Percentiles rank a stretch among this genome's conserved stretches.
These are phyloP conservation scores for Sitta carolinensis DNA, from an alignment of 2,797 vertebrate species.

Conservation along the genomic window DNA sequence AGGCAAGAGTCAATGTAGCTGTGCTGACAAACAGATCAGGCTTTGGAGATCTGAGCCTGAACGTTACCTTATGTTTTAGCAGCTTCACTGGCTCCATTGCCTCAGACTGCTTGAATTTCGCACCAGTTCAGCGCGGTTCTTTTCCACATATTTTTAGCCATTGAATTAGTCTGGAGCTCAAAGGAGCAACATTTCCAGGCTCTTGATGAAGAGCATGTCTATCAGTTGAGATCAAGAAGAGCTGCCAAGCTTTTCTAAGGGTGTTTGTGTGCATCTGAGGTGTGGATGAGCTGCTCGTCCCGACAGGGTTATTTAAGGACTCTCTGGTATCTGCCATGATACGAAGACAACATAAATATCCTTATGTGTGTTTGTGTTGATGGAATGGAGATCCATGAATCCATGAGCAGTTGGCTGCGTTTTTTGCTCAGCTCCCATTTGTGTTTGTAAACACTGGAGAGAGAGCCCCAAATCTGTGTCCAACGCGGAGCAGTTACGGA, in stretches of 20 bases:
- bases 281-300: background rate
- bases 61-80: conserved; percentile 11
- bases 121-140: background rate
- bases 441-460: conserved; percentile 74
- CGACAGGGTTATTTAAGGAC: conserved; percentile 16
- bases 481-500: conserved; percentile 70
- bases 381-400: conserved; percentile 18
- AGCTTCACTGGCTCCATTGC: background rate
- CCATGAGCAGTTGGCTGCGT: conserved; percentile 45
- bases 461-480: conserved; percentile 67
- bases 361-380: conserved; percentile 12
- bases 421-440: conserved; percentile 54
- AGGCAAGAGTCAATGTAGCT: background rate
- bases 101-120: conserved; percentile 2
- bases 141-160: conserved; percentile 27
- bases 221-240: background rate
- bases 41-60: conserved; percentile 28
- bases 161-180: conserved; percentile 1
- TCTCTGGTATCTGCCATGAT: background rate
- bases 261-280: background rate
- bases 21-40: conserved; percentile 1
- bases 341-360: background rate
- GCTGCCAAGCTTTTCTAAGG: conserved; percentile 1
- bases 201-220: background rate
- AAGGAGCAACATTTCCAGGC: background rate